Evolutionary conservation across 2,113 vertebrate genomes (phyloP), one percentile per base, ranked within the genome.

Genomic region (Ornithorhynchus anatinus): DNA sequence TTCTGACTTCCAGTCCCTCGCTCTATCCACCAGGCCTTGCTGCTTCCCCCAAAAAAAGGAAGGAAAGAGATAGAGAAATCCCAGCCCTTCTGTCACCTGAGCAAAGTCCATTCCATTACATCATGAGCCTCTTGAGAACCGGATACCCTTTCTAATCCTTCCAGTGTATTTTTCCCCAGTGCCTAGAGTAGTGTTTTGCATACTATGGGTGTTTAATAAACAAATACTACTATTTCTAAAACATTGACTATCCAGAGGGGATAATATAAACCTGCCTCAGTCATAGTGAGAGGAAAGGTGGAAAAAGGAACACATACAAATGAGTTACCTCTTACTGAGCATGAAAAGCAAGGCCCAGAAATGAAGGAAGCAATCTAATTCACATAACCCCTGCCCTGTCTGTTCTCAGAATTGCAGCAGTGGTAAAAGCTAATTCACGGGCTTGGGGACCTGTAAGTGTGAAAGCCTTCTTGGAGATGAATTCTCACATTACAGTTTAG

Each of bases 401-500:
- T 48, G 31, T 9, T 50, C 47, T 50, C 31, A 11, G 4, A 1
- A 42, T 8, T 1, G 5, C 23, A 23, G 33, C 33, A 9, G 13
- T 44, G 12, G 45, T 27, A 3, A 19, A 13, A 15, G 13, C 1
- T 1, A 22, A 16, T 44, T 22, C 35, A 1, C 15, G 4, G 0
- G 0, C 3, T 37, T 22, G 6, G 47, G 37, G 42, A 40, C 14
- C 9, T 50, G 6, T 50, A 50, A 50, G 47, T 50, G 25, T 17
- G 12, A 11, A 50, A 45, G 45, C 19, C 5, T 33, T 11, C 45
- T 40, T 17, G 58, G 45, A 52, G 37, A 44, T 8, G 6, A 20
- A 38, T 25, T 8, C 11, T 54, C 19, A 2, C 3, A 4, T 7
- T 7, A 19, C 59, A 23, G 33, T 33, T 16, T 36, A 61, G 47